phyloP scores from a whole-genome alignment of 2,888 invertebrate genomes.

The Perithous albicinctus region DNA sequence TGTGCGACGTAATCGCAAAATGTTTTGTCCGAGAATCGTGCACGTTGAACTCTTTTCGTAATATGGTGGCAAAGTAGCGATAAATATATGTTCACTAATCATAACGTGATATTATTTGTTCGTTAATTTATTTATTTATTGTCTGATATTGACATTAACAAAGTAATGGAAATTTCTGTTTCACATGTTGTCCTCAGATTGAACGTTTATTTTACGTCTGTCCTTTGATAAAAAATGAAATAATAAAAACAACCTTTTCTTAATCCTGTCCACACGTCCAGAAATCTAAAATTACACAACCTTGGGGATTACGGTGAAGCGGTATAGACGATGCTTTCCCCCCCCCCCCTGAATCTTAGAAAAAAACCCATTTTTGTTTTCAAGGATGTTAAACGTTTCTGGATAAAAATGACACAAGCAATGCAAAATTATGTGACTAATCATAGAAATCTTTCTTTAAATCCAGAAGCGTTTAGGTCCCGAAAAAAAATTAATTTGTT shows the following conservation, averaged over 20 bases:
- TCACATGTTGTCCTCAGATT: slow-evolving; percentile 5
- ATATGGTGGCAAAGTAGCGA: background rate
- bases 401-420: too few relatives aligned
- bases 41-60: background rate
- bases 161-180: slow-evolving; percentile 1
- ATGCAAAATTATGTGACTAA: too few relatives aligned
- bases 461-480: too few relatives aligned
- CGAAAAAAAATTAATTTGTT: too few relatives aligned
- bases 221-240: background rate
- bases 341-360: too few relatives aligned
- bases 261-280: background rate
- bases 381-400: too few relatives aligned
- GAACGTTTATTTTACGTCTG: background rate
- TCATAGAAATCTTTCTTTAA: too few relatives aligned
- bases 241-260: background rate
- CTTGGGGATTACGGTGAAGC: background rate
- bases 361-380: background rate
- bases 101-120: background rate
- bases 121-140: slow-evolving; percentile 9
- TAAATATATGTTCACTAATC: slow-evolving; percentile 2
- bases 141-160: background rate
- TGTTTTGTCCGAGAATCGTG: background rate
- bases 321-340: background rate
- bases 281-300: background rate
- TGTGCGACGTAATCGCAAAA: background rate